These are phyloP conservation scores for Paralichthys olivaceus DNA, from an alignment of 2,113 vertebrate genomes.

Conservation along the genomic window DNA sequence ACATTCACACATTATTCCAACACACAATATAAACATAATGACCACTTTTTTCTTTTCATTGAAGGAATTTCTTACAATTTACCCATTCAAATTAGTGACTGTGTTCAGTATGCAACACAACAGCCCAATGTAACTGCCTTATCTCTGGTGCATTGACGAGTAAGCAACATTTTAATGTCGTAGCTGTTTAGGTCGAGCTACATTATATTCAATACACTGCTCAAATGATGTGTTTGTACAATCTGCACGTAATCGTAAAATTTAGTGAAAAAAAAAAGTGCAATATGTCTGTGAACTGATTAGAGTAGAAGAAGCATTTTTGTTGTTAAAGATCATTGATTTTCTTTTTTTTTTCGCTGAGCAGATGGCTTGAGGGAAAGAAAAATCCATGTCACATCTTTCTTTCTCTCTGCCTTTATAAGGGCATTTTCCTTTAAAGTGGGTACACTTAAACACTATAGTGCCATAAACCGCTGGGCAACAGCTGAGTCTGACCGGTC, in stretches of 20 bases:
- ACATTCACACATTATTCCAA: background rate
- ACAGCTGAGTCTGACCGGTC: constrained; percentile 26
- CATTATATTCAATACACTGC: background rate
- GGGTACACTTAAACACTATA: constrained; percentile 2
- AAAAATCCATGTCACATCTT: constrained; percentile 7
- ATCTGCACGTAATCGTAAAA: background rate
- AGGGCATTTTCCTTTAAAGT: constrained; percentile 25
- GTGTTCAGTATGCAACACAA: background rate
- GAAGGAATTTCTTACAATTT: too few relatives aligned
- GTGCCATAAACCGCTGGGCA: constrained; percentile 21
- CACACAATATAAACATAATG: too few relatives aligned
- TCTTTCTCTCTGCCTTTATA: constrained; percentile 16
- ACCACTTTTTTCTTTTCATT: too few relatives aligned
- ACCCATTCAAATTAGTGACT: background rate
- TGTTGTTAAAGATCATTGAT: constrained; percentile 23
- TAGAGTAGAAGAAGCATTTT: background rate
- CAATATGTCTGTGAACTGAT: background rate
- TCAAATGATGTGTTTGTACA: background rate
- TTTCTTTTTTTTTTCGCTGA: background rate
- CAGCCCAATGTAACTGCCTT: background rate
- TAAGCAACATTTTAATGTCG: background rate
- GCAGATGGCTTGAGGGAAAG: background rate
- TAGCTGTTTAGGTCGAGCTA: background rate
- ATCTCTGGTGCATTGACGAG: background rate
- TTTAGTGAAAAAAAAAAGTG: background rate